Base-by-base conservation (phyloP, 2,797 vertebrate genomes). In the Glyptemys insculpta region DNA sequence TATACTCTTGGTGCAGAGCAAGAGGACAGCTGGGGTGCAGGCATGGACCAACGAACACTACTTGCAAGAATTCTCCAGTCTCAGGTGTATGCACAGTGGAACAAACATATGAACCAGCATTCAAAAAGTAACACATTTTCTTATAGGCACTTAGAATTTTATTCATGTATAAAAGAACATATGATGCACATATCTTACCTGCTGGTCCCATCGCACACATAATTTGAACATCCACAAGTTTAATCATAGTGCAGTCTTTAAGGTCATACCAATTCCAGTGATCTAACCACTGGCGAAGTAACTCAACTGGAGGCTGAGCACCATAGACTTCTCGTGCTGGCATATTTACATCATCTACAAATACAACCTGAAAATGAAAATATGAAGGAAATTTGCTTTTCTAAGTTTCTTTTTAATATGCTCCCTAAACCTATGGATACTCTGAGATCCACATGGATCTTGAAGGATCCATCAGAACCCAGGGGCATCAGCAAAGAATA, bases 321-420 rank as follows among this genome's bases (percentile, higher is more conserved):
- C 99, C 99, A 37, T 99, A 99, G 5, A 99, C 98, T 93, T 99
- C 99, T 93, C 98, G 98, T 44, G 99, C 98, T 29, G 99, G 99
- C 99, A 99, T 99, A 96, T 99, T 99, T 86, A 99, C 99, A 86
- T 99, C 99, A 94, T 99, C 99, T 94, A 99, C 99, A 98, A 99
- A 99, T 85, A 99, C 98, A 96, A 99, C 98, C 99, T 99, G 95
- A 62, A 90, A 91, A 84, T 3, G 92, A 86, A 91, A 87, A 52
- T 6, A 88, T 15, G 53, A 49, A 54, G 3, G 3, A 50, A 31
- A 59, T 72, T 56, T 54, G 41, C 53, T 62, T 72, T 41, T 72
- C 19, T 37, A 4, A 41, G 2, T 14, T 57, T n/a, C 52, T 56
- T 25, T 62, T 18, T n/a, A 81, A 78, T 78, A 78, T 29, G 37